Evolutionary conservation across 2,797 vertebrate species (phyloP).

Genomic region (Neosilurus mollespiculum): DNA sequence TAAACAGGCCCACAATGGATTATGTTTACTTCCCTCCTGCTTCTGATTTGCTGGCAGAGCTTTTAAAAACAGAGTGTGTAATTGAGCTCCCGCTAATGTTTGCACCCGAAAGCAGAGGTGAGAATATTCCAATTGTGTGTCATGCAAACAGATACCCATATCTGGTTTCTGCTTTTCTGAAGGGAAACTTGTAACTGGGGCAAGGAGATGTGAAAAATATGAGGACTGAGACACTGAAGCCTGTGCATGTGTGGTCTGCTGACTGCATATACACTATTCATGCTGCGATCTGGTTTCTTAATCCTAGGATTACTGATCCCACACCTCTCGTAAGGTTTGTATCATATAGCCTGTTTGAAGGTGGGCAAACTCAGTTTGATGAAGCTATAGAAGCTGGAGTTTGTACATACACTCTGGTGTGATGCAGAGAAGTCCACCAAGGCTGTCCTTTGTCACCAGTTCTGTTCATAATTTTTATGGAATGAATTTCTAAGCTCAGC

Average conservation of each 20-base stretch:
- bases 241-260: conserved; percentile 32
- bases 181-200: conserved; percentile 16
- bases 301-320: conserved; percentile 35
- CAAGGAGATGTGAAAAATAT: conserved; percentile 18
- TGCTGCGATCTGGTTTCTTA: conserved; percentile 54
- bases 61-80: not conserved
- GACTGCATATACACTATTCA: conserved; percentile 62
- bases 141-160: conserved; percentile 20
- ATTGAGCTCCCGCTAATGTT: not conserved
- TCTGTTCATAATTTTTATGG: too few relatives aligned
- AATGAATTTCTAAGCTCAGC: too few relatives aligned
- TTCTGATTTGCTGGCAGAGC: not conserved
- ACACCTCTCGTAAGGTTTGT: not conserved
- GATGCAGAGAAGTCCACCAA: not conserved
- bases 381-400: not conserved
- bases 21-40: not conserved
- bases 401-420: not conserved
- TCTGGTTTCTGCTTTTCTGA: conserved; percentile 43
- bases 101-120: conserved; percentile 14
- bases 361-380: not conserved
- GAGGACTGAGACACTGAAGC: conserved; percentile 19
- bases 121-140: conserved; percentile 7
- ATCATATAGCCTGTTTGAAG: conserved; percentile 17
- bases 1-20: not conserved
- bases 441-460: too few relatives aligned